Conservation (phyloP, 53 echinoderm and acorn worm genomes). For the Astropecten irregularis region DNA sequence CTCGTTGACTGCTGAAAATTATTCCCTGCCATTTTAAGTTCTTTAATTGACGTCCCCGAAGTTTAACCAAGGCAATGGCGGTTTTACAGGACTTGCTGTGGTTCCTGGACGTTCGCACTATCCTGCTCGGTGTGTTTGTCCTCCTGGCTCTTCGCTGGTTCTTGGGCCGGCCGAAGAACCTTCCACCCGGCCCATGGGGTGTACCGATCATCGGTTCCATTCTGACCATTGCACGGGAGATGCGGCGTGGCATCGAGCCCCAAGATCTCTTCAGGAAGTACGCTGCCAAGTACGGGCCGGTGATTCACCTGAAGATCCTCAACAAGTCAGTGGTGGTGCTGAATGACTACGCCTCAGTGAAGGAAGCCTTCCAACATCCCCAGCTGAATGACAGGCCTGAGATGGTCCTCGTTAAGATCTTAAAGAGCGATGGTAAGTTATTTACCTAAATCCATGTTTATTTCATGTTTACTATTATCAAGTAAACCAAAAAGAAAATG, state of each 20-base stretch:
- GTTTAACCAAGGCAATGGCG: too few relatives aligned
- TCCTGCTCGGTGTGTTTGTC: not conserved
- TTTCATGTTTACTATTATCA: too few relatives aligned
- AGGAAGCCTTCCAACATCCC: conserved; percentile 41
- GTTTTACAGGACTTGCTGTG: too few relatives aligned
- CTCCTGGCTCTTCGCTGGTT: conserved; percentile 68
- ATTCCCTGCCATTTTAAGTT: too few relatives aligned
- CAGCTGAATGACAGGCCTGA: conserved; percentile 16
- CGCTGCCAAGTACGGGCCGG: conserved; percentile 12
- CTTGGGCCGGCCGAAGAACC: conserved; percentile 51
- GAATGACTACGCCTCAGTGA: not conserved
- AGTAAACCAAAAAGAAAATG: too few relatives aligned
- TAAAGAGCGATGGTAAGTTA: not conserved
- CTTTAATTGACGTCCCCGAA: too few relatives aligned
- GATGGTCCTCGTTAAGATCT: not conserved
- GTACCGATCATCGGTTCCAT: conserved; percentile 71
- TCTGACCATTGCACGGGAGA: not conserved
- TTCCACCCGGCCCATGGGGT: conserved; percentile 89
- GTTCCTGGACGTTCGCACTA: not conserved
- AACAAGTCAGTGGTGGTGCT: conserved; percentile 1
- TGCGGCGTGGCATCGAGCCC: conserved; percentile 7
- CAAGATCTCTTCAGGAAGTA: conserved; percentile 12
- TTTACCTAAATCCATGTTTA: too few relatives aligned
- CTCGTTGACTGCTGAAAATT: too few relatives aligned
- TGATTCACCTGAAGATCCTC: conserved; percentile 2